These are phyloP conservation scores for Aricia agestis DNA, from an alignment of 1,140 invertebrate genomes.

Conservation along the genomic window DNA sequence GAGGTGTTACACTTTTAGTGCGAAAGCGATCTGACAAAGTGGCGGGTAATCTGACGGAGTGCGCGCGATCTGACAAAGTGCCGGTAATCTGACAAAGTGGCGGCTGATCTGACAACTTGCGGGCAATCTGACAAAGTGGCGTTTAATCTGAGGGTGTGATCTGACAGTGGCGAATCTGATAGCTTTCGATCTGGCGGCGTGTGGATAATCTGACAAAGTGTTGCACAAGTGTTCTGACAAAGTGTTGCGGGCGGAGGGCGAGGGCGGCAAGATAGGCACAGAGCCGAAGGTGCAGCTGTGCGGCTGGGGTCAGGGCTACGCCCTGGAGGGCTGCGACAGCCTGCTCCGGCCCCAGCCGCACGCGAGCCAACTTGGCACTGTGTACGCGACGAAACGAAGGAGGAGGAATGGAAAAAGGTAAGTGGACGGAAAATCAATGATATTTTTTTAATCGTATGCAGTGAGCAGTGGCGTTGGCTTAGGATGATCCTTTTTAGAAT, in stretches of 20 bases:
- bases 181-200: not conserved
- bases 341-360: conserved; percentile 66
- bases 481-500: no score
- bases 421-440: conserved; percentile 36
- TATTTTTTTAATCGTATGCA: no score
- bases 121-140: not conserved
- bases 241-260: conserved; percentile 26
- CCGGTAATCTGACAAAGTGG: no score
- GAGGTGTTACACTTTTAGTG: no score
- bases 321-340: conserved; percentile 61
- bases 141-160: not conserved
- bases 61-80: not conserved
- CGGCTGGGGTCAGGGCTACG: conserved; percentile 67
- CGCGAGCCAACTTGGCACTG: conserved; percentile 92
- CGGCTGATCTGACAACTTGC: not conserved
- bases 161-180: not conserved
- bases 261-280: conserved; percentile 66
- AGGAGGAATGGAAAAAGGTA: conserved; percentile 96
- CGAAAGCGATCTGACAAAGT: no score
- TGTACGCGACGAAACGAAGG: conserved; percentile 95
- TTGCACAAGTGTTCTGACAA: conserved; percentile 17
- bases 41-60: no score
- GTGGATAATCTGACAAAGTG: not conserved
- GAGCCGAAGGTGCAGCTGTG: conserved; percentile 65
- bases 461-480: no score